phyloP scores from a whole-genome alignment of 2,113 vertebrate genomes.

The Poeciliopsis retropinna region DNA sequence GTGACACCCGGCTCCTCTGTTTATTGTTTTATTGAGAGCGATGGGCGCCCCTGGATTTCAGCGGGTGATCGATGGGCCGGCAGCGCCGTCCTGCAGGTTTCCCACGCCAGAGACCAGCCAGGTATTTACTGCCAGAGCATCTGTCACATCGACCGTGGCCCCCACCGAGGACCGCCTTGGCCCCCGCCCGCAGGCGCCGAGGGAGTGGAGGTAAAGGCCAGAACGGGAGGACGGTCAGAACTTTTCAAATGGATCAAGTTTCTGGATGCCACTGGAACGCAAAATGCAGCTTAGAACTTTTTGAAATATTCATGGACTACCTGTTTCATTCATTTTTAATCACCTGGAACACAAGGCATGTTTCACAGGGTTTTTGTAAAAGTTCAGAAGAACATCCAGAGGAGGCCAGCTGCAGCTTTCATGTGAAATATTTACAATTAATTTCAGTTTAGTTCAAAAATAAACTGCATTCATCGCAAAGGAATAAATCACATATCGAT shows the following conservation, averaged over 20 bases:
- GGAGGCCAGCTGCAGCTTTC: background rate
- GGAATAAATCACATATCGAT: no score
- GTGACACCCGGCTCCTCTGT: constrained; percentile 20
- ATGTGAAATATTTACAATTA: background rate
- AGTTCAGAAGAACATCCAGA: background rate
- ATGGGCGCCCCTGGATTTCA: constrained; percentile 15
- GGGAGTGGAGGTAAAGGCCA: background rate
- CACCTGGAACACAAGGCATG: background rate
- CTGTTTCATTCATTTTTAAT: background rate
- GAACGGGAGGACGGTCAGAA: background rate
- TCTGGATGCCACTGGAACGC: background rate
- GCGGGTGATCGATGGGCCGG: constrained; percentile 44
- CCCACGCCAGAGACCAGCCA: constrained; percentile 36
- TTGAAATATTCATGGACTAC: background rate
- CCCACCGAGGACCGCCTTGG: constrained; percentile 37
- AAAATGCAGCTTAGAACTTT: background rate
- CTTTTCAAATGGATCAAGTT: background rate
- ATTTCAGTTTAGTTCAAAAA: background rate
- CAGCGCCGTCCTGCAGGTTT: constrained; percentile 31
- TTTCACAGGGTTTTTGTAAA: background rate
- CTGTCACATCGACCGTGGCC: constrained; percentile 58
- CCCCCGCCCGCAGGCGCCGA: constrained; percentile 8
- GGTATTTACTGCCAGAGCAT: constrained; percentile 55
- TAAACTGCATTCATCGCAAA: no score
- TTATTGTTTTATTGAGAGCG: constrained; percentile 29